Conservation (phyloP, 2,113 vertebrate species). For the Gobiocypris rarus region DNA sequence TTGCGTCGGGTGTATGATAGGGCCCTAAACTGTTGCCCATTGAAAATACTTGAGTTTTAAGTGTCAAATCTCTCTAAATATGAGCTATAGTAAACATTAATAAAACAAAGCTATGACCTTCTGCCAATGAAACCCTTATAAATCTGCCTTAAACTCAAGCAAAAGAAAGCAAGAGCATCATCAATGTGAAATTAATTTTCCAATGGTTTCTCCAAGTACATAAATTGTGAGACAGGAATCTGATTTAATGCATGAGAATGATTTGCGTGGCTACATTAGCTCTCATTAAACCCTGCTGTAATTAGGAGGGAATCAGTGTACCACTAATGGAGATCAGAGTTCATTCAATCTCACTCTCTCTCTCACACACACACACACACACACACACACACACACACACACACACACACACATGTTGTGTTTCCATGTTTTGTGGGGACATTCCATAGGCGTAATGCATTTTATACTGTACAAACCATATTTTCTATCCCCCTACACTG, state of each 20-base stretch:
- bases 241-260: constrained; percentile 39
- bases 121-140: neutral
- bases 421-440: too few relatives aligned
- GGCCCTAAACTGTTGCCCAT: neutral
- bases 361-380: neutral
- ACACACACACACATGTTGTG: neutral
- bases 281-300: constrained; percentile 26
- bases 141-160: neutral
- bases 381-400: neutral
- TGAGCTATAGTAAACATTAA: neutral
- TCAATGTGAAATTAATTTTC: constrained; percentile 35
- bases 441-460: too few relatives aligned
- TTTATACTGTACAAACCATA: too few relatives aligned
- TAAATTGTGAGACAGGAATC: constrained; percentile 33
- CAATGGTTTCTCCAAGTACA: neutral
- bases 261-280: constrained; percentile 40
- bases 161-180: neutral
- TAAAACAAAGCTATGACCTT: neutral
- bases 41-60: neutral
- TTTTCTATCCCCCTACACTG: too few relatives aligned
- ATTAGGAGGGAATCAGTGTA: constrained; percentile 42
- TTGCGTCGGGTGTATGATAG: too few relatives aligned
- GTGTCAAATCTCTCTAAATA: neutral
- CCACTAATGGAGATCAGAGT: constrained; percentile 38
- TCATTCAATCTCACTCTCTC: neutral